These are phyloP conservation scores for Motacilla alba DNA, from an alignment of 2,113 vertebrate species.

Conservation along the genomic window DNA sequence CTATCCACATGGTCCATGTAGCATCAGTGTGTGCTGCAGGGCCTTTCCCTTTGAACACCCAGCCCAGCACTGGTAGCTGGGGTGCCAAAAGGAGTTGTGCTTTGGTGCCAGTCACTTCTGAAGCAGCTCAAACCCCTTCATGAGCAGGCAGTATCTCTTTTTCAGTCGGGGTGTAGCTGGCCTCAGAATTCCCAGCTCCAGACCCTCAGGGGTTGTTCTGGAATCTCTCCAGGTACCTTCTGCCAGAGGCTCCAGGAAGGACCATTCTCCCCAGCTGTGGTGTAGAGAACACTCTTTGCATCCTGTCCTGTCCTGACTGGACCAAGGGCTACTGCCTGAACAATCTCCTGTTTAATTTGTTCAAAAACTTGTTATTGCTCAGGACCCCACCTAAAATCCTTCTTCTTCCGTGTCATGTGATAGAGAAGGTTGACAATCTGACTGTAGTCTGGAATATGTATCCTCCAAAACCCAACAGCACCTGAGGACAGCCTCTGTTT, in stretches of 20 bases:
- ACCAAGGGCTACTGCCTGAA: not conserved
- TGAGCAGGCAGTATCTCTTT: not conserved
- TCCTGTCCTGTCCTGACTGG: not conserved
- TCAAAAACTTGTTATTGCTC: not conserved
- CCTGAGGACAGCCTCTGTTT: not conserved
- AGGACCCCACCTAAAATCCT: fast-evolving
- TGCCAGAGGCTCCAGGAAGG: not conserved
- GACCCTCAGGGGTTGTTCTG: not conserved
- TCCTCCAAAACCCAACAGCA: not conserved
- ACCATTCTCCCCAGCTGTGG: not conserved
- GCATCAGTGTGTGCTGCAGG: not conserved
- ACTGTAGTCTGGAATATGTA: not conserved
- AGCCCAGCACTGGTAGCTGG: not conserved
- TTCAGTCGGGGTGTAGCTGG: not conserved
- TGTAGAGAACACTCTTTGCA: not conserved
- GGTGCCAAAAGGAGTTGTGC: not conserved
- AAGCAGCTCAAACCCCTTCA: not conserved
- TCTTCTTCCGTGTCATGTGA: not conserved
- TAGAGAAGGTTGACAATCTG: not conserved
- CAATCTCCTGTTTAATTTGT: not conserved
- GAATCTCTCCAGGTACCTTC: not conserved
- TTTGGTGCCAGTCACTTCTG: not conserved
- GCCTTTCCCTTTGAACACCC: not conserved
- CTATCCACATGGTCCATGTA: no score
- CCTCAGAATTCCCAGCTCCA: not conserved